Evolutionary conservation across 2,797 vertebrate species (phyloP), one percentile per base, ranked within the genome.

Genomic region (Antrozous pallidus): DNA sequence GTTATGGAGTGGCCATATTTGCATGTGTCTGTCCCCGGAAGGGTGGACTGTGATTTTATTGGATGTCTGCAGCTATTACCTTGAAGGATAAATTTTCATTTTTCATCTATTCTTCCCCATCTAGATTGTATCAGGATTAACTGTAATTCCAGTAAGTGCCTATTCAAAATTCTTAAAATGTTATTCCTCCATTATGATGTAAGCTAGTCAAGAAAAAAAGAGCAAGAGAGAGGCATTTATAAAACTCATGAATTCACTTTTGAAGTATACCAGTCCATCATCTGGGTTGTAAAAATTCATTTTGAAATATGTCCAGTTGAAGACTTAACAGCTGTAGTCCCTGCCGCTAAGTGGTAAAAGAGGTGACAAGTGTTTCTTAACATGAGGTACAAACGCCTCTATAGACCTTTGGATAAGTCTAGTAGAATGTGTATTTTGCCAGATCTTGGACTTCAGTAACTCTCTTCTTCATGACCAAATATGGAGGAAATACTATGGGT

Each of bases 101-200:
- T 99, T 98, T 99, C 99, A 99, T 99, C 99, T 99, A 99, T 99
- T 99, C 99, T 99, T 98, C 99, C 99, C 99, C 99, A 99, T 99
- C 99, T 99, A 99, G 99, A 99, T 99, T 99, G 99, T 99, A 99
- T 99, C 99, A 99, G 99, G 99, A 99, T 99, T 98, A 99, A 99
- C 99, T 99, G 99, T 99, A 99, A 99, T 98, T 98, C 99, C 99
- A 99, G 99, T 99, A 99, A 99, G 99, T 99, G 98, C 98, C 98
- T 98, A 99, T 99, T 99, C 99, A 98, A 98, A 98, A 99, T 99
- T 98, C 98, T 98, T 98, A 98, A 98, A 98, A 97, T 98, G 98
- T 98, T 98, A 96, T 98, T 98, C 97, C 97, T 98, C 97, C 98
- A 98, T 98, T 98, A 96, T 89, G 96, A 98, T 98, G 94, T 97